Conservation (phyloP, 2,888 invertebrate species). For the Apotomis turbidana region DNA sequence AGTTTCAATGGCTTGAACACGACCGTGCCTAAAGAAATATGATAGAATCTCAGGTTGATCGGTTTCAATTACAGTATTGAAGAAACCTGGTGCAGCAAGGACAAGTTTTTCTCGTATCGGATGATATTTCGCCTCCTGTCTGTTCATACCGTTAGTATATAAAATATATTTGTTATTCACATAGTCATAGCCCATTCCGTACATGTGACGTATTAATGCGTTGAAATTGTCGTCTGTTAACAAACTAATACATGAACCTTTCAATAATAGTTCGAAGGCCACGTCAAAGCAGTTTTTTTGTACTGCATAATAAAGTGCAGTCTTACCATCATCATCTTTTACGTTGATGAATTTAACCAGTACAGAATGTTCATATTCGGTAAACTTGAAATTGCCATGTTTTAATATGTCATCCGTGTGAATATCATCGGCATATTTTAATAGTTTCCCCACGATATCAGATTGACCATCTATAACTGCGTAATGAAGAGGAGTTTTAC, state of each 20-base stretch:
- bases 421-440: conserved; percentile 1
- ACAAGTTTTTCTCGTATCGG: conserved; percentile 6
- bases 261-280: background rate
- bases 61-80: background rate
- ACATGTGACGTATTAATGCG: background rate
- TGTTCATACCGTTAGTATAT: background rate
- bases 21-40: background rate
- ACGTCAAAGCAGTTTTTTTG: background rate
- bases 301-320: background rate
- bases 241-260: background rate
- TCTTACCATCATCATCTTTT: background rate
- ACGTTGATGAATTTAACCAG: background rate
- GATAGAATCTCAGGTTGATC: background rate
- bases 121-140: background rate
- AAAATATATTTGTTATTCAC: background rate
- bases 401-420: background rate
- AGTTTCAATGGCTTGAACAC: background rate
- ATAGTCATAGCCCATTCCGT: background rate
- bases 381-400: background rate
- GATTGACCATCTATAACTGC: background rate
- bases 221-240: background rate
- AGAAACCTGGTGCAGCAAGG: background rate
- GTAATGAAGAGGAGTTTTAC: background rate
- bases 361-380: background rate
- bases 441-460: background rate